Conservation (phyloP, 2,888 invertebrate genomes). For the Euphydryas editha region DNA sequence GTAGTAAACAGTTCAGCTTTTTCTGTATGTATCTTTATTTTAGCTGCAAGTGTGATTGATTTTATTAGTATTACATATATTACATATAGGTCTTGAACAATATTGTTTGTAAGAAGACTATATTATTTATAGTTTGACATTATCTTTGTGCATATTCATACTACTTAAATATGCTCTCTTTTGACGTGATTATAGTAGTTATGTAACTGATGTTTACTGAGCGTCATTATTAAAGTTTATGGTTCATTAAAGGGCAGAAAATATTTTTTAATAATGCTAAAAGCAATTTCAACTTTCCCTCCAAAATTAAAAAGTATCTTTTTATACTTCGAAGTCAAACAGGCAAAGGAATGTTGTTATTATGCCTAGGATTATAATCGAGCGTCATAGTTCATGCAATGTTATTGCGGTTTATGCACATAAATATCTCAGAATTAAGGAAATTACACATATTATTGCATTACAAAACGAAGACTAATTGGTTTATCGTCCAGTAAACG, state of each 20-base stretch:
- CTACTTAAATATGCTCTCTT: background rate
- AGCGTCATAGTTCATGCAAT: constrained; percentile 21
- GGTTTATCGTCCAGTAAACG: constrained; percentile 37
- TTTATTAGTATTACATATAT: too few species aligned
- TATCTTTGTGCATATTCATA: background rate
- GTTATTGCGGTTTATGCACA: constrained; percentile 16
- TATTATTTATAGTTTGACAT: constrained; percentile 6
- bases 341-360: constrained; percentile 30
- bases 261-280: background rate
- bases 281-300: background rate
- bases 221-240: too few species aligned
- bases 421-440: constrained; percentile 38
- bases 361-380: constrained; percentile 21
- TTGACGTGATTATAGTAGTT: background rate
- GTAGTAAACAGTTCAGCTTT: too few species aligned
- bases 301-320: constrained; percentile 13
- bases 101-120: background rate
- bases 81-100: too few species aligned
- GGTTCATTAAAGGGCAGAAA: too few species aligned
- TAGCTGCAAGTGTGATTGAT: too few species aligned
- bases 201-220: background rate
- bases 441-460: constrained; percentile 33
- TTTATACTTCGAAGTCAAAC: constrained; percentile 12
- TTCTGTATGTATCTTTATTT: too few species aligned
- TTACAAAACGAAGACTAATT: constrained; percentile 36